Evolutionary conservation across 2,888 invertebrate genomes (phyloP), one percentile per base, ranked within the genome.

Genomic region (Leucoma salicis): DNA sequence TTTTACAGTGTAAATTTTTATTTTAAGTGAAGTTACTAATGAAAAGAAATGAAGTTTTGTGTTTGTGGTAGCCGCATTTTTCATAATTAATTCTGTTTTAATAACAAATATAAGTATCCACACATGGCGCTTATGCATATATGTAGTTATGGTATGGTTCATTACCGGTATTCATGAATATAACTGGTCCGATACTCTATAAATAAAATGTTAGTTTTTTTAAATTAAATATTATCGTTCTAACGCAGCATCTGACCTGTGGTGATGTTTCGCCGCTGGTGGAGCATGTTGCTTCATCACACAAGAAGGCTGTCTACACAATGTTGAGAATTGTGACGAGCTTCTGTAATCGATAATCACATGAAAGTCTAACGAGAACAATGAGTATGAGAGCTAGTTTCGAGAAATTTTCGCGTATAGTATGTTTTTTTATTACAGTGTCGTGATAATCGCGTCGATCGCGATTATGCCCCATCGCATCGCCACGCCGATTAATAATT

Each of bases 331-430:
- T 74, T 54, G 63, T 63, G 63, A 63, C 59, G 63, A 59, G 58
- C 60, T 63, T 64, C 66, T 75, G 67, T 71, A 72, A 78, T 80
- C 71, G 74, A 72, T 74, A 78, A 69, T 72, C 70, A 54, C 64
- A 80, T 75, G 87, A 85, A 86, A 84, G 83, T 74, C 64, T 60
- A 8, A 4, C 25, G 16, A 71, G 71, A 84, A 89, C 88, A 88
- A 88, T 88, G 70, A 71, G 63, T 66, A 72, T 78, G 82, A 68
- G 80, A 81, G 72, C 66, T 59, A 65, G 53, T 56, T 57, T 61
- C 68, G 76, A 74, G 83, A 82, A 82, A 82, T 66, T 74, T 70
- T 74, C 67, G 60, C 66, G 63, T 66, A 48, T 40, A 58, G 5
- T 14, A 13, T 77, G 2, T 7, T 41, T 83, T 83, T 81, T 81